Base-by-base conservation (phyloP, 2,113 vertebrate genomes). In the Cryptotis parvus region DNA sequence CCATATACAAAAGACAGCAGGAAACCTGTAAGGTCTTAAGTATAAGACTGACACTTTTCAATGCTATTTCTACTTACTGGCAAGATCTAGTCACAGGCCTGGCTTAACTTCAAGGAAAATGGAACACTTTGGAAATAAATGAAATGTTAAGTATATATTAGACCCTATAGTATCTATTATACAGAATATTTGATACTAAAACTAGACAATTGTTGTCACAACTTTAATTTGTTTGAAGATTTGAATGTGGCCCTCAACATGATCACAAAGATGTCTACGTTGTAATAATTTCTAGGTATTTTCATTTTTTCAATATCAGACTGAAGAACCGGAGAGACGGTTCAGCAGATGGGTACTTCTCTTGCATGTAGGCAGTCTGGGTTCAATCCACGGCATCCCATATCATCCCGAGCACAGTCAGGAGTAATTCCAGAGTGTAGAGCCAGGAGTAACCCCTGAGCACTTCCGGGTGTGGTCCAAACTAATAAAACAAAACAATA, bases 261-360 rank as follows among this genome's bases (percentile, higher is more conserved):
- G 6, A 87, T 78, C 73, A 61, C 26, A 69, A 35, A 66, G 43
- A 4, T 89, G 15, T 82, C 39, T 41, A n/a, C 22, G 14, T 72
- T 87, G 27, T 27, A 92, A 11, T 15, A 66, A 35, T 73, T 79
- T 90, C 70, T 90, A 80, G 85, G 75, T 52, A 9, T 82, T 92
- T 41, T 43, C 33, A 49, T 81, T 78, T 90, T 79, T 68, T n/a
- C 45, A 49, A 49, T 49, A 49, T 49, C 9, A 41, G 14, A 49
- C 9, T 49, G 45, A 49, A 49, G 45, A 14, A 6, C 45, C 14
- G 45, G 45, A 49, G 45, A 49, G 9, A 49, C 14, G 2, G 45
- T 49, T 12, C 14, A 10, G 45, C 2, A 14, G 14, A 14, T 49
- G 14, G 14, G 45, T 14, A 49, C 14, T 49, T 49, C 2, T 49